Base-by-base conservation (phyloP, 2,888 invertebrate genomes). In the Acronicta psi region DNA sequence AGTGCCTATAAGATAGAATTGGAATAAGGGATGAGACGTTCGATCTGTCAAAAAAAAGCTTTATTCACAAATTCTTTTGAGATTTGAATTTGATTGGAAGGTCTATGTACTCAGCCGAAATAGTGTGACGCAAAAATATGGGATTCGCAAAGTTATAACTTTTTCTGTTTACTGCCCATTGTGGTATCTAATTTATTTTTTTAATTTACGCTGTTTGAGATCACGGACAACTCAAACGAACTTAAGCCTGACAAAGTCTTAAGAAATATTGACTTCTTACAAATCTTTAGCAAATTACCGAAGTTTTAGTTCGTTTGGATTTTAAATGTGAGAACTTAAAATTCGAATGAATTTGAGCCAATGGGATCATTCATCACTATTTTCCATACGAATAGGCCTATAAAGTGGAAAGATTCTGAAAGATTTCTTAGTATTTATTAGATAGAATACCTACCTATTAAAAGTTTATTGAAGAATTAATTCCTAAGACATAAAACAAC, bases 1-100 rank as follows among this genome's bases (percentile, higher is more conserved):
- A 84, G 80, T 83, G 81, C 79, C 80, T 80, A 79, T 84, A 81
- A 80, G 74, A 46, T 61, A 56, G 58, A 62, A 73, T 65, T 63
- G 63, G 49, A 73, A 75, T 67, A 37, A 75, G 58, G 52, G 34
- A n/a, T 37, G 29, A 34, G 31, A 45, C 43, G 34, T 25, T 13
- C 54, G 41, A 53, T 29, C 37, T 47, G 34, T 45, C 60, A 20
- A 25, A n/a, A 34, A n/a, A 34, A n/a, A 34, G 25, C 5, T 34
- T n/a, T n/a, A n/a, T n/a, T 7, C n/a, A n/a, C 41, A 9, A 13
- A n/a, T n/a, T n/a, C n/a, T 34, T 29, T 29, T 13, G n/a, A 41
- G 20, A 41, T 20, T 20, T 13, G 13, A 20, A 13, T 41, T 7
- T 20, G n/a, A 13, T n/a, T 7, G 20, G 13, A 20, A 34, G n/a